phyloP scores from a whole-genome alignment of 2,888 invertebrate species.

The Elaeidobius kamerunicus region DNA sequence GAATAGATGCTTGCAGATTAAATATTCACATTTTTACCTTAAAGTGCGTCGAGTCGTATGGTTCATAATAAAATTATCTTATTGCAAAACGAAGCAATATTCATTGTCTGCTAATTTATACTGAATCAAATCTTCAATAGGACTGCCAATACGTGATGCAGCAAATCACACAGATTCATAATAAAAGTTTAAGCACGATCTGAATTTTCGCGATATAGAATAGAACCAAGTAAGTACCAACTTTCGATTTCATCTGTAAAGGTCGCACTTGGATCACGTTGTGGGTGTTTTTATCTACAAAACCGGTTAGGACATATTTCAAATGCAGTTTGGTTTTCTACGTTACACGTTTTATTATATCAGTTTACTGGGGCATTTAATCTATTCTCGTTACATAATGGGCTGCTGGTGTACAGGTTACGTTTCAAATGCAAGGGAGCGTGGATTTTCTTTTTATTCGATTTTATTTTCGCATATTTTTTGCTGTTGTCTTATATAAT shows the following conservation, averaged over 20 bases:
- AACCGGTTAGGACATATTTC: slow-evolving; percentile 17
- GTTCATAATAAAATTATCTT: too few relatives aligned
- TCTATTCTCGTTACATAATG: slow-evolving; percentile 9
- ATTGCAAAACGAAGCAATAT: too few relatives aligned
- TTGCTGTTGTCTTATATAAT: too few relatives aligned
- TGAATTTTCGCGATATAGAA: slow-evolving; percentile 12
- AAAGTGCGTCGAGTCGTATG: too few relatives aligned
- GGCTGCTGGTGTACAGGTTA: not conserved
- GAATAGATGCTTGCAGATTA: too few relatives aligned
- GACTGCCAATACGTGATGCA: too few relatives aligned
- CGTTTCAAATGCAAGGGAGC: not conserved
- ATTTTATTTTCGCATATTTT: too few relatives aligned
- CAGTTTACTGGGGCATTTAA: slow-evolving; percentile 13
- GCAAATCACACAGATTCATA: too few relatives aligned
- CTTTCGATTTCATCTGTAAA: slow-evolving; percentile 23
- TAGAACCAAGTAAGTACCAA: slow-evolving; percentile 5
- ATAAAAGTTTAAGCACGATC: slow-evolving; percentile 9
- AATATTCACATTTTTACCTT: too few relatives aligned
- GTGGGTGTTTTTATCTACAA: slow-evolving; percentile 18
- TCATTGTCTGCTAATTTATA: too few relatives aligned
- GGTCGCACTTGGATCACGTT: slow-evolving; percentile 17
- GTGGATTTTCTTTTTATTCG: not conserved
- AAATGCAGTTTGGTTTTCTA: slow-evolving; percentile 13
- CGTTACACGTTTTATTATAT: slow-evolving; percentile 9
- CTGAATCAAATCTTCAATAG: too few relatives aligned